These are phyloP conservation scores for Drosophila tani DNA, from an alignment of 1,140 invertebrate genomes.

Conservation along the genomic window DNA sequence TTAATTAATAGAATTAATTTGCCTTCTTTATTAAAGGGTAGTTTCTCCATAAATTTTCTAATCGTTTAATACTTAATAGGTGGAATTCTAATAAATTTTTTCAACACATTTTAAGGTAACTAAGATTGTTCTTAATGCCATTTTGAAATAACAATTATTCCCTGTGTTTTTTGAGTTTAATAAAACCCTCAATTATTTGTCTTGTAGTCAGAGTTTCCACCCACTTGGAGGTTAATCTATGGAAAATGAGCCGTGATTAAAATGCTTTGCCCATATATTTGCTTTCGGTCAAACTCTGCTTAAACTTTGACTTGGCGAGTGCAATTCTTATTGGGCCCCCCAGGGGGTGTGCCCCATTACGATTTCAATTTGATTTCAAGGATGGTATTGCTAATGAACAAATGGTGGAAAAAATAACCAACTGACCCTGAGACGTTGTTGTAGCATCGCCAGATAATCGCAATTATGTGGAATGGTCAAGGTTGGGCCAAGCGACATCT, in stretches of 20 bases:
- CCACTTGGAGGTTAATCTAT: constrained; percentile 59
- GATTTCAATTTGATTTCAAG: constrained; percentile 64
- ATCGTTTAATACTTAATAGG: background rate
- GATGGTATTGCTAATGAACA: constrained; percentile 55
- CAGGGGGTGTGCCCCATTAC: constrained; percentile 72
- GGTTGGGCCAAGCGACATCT: constrained; percentile 54
- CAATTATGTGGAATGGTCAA: constrained; percentile 74
- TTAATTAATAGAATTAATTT: background rate
- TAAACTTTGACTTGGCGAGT: constrained; percentile 57
- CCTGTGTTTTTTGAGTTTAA: constrained; percentile 3
- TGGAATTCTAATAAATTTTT: too few species aligned
- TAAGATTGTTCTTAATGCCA: background rate
- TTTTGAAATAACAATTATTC: background rate
- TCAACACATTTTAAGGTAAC: too few species aligned
- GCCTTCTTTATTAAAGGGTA: background rate
- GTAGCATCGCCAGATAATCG: constrained; percentile 56
- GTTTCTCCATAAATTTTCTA: background rate
- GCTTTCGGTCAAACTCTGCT: constrained; percentile 62
- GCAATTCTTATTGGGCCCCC: constrained; percentile 46
- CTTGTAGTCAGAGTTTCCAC: constrained; percentile 51
- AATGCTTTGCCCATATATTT: constrained; percentile 69
- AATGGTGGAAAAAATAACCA: constrained; percentile 20
- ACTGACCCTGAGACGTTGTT: constrained; percentile 59
- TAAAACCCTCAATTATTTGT: constrained; percentile 42
- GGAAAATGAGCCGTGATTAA: constrained; percentile 70